Evolutionary conservation across 2,113 vertebrate genomes (phyloP).

Genomic region (Meles meles): DNA sequence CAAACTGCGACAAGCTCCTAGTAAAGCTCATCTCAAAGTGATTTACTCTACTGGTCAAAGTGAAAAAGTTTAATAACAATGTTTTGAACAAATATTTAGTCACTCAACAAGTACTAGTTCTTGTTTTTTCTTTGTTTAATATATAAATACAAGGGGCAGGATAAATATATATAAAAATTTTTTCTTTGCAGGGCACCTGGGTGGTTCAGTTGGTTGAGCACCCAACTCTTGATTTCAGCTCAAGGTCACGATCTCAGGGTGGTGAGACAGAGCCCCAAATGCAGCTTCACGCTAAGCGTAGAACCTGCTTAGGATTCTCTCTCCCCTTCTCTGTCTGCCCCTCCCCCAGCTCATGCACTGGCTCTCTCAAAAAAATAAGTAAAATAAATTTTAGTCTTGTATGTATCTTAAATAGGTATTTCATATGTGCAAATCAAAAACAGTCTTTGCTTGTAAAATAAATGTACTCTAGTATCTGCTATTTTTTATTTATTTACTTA

Average conservation of each 20-base stretch:
- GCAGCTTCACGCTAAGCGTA: rapidly evolving
- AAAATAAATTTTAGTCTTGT: neutral
- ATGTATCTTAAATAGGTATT: neutral
- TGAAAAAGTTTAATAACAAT: neutral
- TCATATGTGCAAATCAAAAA: neutral
- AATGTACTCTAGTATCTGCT: neutral
- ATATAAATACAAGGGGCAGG: neutral
- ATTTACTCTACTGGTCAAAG: neutral
- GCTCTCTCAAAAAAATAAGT: neutral
- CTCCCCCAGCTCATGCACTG: neutral
- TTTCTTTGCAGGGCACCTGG: neutral
- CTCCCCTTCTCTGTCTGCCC: neutral
- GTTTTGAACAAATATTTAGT: neutral
- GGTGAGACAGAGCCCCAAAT: neutral
- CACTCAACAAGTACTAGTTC: neutral
- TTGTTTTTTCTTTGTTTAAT: neutral
- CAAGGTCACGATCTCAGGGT: neutral
- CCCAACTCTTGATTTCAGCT: neutral
- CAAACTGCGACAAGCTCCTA: neutral
- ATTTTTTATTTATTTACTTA: neutral
- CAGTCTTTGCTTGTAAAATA: neutral
- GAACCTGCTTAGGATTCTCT: neutral
- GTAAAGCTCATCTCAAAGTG: neutral
- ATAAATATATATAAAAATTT: neutral
- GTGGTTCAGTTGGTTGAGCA: neutral